These are phyloP conservation scores for Pithys albifrons DNA, from an alignment of 2,113 vertebrate genomes.

Conservation along the genomic window DNA sequence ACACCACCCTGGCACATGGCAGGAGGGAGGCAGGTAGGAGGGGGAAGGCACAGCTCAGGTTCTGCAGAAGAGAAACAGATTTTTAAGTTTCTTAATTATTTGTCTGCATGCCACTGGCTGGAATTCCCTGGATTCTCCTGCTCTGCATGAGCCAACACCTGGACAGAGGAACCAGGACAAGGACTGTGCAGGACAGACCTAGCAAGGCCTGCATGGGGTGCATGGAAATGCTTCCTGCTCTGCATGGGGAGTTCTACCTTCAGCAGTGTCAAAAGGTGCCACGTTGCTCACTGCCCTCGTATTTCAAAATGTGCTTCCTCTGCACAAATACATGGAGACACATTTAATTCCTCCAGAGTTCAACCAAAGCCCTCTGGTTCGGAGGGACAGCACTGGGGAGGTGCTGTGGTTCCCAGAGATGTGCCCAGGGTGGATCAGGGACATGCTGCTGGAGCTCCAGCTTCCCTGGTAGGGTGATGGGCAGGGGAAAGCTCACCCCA, in stretches of 20 bases:
- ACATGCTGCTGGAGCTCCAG: neutral
- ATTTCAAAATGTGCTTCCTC: neutral
- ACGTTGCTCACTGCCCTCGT: rapidly evolving
- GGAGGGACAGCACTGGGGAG: rapidly evolving
- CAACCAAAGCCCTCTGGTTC: neutral
- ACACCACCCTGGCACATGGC: rapidly evolving
- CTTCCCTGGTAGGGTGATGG: neutral
- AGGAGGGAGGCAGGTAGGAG: neutral
- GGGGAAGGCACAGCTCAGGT: neutral
- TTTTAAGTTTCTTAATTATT: neutral
- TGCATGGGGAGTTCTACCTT: neutral
- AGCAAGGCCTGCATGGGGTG: rapidly evolving
- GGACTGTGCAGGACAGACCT: neutral
- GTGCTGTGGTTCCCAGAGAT: neutral
- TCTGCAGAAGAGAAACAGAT: neutral
- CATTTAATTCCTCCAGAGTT: neutral
- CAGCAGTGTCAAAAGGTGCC: rapidly evolving
- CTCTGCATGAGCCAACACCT: neutral
- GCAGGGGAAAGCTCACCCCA: neutral
- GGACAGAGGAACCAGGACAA: neutral
- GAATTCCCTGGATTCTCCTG: neutral
- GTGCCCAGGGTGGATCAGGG: neutral
- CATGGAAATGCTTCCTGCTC: neutral
- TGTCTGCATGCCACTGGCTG: neutral
- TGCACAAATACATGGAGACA: neutral